phyloP scores from a whole-genome alignment of 1,140 invertebrate genomes.

The Sesamia nonagrioides region DNA sequence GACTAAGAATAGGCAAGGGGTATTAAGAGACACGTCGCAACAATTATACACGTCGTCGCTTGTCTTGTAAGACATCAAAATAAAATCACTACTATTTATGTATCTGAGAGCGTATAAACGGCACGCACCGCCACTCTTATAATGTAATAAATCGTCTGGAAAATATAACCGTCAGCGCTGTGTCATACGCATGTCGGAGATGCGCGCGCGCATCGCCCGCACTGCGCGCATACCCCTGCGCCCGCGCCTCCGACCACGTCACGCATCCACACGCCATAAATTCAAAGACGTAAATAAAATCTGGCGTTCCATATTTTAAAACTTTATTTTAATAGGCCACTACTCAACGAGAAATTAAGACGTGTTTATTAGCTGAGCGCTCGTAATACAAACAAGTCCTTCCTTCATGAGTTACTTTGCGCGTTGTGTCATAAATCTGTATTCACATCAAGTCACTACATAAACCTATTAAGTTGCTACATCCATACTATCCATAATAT shows the following conservation, averaged over 20 bases:
- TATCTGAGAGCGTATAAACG: conserved; percentile 82
- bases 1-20: conserved; percentile 71
- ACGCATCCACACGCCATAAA: conserved; percentile 81
- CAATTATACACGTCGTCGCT: conserved; percentile 83
- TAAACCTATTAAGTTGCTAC: conserved; percentile 48
- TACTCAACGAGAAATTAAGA: conserved; percentile 85
- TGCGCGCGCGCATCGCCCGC: conserved; percentile 60
- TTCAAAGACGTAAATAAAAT: conserved; percentile 84
- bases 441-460: conserved; percentile 64
- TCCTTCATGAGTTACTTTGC: conserved; percentile 76
- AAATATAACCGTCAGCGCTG: conserved; percentile 85
- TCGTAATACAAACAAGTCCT: conserved; percentile 82
- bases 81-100: conserved; percentile 86
- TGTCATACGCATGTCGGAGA: conserved; percentile 79
- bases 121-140: conserved; percentile 79
- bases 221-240: conserved; percentile 29
- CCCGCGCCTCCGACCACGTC: conserved; percentile 59
- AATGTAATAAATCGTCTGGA: conserved; percentile 86
- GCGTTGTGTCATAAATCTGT: conserved; percentile 74
- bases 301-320: conserved; percentile 84
- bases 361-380: conserved; percentile 83
- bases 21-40: conserved; percentile 72
- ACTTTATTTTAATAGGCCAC: conserved; percentile 85
- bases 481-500: conserved; percentile 26
- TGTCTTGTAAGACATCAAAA: conserved; percentile 85